Conservation (phyloP, 2,113 vertebrate species). For the Archocentrus centrarchus region DNA sequence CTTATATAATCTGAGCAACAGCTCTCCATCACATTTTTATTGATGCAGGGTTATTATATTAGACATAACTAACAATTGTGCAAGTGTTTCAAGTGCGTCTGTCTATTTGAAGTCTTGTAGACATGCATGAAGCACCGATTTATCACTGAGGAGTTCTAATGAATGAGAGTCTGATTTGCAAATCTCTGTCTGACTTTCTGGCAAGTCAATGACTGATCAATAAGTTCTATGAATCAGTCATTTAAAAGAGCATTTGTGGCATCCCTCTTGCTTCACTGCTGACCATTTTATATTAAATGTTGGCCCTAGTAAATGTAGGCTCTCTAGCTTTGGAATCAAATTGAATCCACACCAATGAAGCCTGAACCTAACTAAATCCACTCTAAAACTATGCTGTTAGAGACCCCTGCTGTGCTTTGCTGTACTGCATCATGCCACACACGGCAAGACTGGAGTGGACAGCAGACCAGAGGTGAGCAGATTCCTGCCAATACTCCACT, state of each 20-base stretch:
- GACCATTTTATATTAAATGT: background rate
- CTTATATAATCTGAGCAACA: background rate
- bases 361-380: background rate
- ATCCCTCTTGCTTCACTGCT: background rate
- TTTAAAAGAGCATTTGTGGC: slow-evolving; percentile 12
- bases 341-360: background rate
- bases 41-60: background rate
- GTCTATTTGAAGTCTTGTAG: background rate
- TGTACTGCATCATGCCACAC: background rate
- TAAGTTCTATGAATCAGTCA: background rate
- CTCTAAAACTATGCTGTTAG: background rate
- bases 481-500: slow-evolving; percentile 8
- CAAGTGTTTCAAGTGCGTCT: background rate
- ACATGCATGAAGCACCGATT: background rate
- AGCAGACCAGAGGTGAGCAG: background rate
- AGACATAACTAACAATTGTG: background rate
- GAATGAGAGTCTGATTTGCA: background rate
- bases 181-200: background rate
- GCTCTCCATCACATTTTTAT: background rate
- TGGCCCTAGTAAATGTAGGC: background rate
- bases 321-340: background rate
- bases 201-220: background rate
- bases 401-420: background rate
- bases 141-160: background rate
- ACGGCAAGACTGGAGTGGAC: background rate